These are phyloP conservation scores for Podarcis siculus DNA, from an alignment of 2,797 vertebrate species.

Conservation along the genomic window DNA sequence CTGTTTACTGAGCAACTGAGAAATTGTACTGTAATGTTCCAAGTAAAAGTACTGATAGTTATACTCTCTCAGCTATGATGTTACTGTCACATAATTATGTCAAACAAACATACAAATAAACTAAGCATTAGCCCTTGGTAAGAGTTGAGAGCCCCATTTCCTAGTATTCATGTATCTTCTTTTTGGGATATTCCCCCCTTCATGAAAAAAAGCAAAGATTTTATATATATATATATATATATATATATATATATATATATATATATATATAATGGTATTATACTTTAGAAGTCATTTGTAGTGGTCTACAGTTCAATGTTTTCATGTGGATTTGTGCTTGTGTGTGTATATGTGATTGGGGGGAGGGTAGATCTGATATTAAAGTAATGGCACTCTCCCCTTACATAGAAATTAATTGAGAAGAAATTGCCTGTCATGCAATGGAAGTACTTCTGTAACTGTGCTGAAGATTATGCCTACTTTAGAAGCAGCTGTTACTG, in stretches of 20 bases:
- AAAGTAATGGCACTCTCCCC: background rate
- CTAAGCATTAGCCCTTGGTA: conserved; percentile 56
- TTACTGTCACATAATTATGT: conserved; percentile 51
- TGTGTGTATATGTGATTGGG: too few species aligned
- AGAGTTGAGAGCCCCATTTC: conserved; percentile 37
- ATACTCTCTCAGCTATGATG: conserved; percentile 14
- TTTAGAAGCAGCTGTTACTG: conserved; percentile 64
- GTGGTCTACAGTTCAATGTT: background rate
- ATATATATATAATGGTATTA: background rate
- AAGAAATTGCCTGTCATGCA: conserved; percentile 24
- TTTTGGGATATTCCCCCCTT: conserved; percentile 22
- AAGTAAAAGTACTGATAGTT: conserved; percentile 36
- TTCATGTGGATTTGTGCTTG: background rate
- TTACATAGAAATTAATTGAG: conserved; percentile 32
- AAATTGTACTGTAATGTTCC: conserved; percentile 32
- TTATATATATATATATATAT: too few species aligned
- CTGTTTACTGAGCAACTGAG: conserved; percentile 34
- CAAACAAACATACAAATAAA: conserved; percentile 62
- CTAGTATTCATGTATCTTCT: background rate
- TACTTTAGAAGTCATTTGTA: background rate
- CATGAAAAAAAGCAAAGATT: background rate
- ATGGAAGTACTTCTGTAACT: conserved; percentile 16
- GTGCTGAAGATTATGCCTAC: conserved; percentile 17
- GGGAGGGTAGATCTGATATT: background rate
- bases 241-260: too few species aligned